Evolutionary conservation across 2,113 vertebrate genomes (phyloP).

Genomic region (Gnathochromis pfefferi): DNA sequence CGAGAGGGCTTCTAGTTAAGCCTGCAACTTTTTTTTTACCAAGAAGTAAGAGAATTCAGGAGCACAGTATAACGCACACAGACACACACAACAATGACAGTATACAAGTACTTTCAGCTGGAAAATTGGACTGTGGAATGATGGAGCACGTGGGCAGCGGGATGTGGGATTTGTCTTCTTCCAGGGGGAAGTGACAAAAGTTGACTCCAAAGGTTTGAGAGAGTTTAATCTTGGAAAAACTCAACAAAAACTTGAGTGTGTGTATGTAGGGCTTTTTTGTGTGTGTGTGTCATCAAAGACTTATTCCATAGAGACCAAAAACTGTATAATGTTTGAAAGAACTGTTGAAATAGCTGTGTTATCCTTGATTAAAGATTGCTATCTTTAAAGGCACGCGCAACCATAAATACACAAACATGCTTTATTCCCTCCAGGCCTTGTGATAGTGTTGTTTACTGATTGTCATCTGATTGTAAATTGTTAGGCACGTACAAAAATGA

Average conservation of each 20-base stretch:
- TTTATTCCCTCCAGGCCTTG: neutral
- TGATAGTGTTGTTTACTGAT: slow-evolving; percentile 24
- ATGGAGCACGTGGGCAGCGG: slow-evolving; percentile 25
- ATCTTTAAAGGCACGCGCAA: neutral
- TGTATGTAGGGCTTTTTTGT: neutral
- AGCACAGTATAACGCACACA: neutral
- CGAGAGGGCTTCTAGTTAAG: neutral
- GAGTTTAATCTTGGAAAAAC: neutral
- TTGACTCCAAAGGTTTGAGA: slow-evolving; percentile 20
- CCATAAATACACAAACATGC: neutral
- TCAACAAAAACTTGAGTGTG: neutral
- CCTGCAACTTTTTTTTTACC: slow-evolving; percentile 28
- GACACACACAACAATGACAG: neutral
- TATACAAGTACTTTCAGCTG: neutral
- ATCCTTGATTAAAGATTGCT: slow-evolving; percentile 24
- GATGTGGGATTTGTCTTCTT: slow-evolving; percentile 46
- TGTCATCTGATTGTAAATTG: neutral
- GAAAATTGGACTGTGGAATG: slow-evolving; percentile 13
- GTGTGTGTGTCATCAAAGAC: neutral
- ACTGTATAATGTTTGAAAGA: slow-evolving; percentile 43
- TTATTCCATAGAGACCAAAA: slow-evolving; percentile 18
- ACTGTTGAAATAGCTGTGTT: slow-evolving; percentile 14
- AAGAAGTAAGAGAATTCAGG: slow-evolving; percentile 20
- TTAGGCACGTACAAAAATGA: neutral
- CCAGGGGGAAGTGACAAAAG: slow-evolving; percentile 1